Percentiles rank a stretch among this genome's conserved stretches.
These are phyloP conservation scores for Tipula unca DNA, from an alignment of 2,888 invertebrate species.

Conservation along the genomic window DNA sequence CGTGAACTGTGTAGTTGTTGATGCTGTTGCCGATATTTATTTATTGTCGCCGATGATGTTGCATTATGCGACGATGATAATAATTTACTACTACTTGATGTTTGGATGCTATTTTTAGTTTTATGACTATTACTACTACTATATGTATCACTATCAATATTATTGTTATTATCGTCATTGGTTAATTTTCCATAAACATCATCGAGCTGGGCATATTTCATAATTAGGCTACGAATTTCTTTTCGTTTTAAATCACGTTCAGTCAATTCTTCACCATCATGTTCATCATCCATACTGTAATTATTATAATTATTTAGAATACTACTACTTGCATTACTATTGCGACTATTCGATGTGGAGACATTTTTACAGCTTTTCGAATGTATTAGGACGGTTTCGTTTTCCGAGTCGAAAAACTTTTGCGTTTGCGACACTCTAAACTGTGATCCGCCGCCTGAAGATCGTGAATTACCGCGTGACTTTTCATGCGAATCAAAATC, in stretches of 20 bases:
- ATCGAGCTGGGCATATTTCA: constrained; percentile 66
- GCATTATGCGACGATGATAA: constrained; percentile 25
- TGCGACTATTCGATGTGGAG: constrained; percentile 38
- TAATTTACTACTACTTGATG: constrained; percentile 36
- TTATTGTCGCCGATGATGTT: neutral
- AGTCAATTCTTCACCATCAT: constrained; percentile 44
- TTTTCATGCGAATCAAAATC: neutral
- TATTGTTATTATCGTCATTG: constrained; percentile 20
- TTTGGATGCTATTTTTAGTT: constrained; percentile 43
- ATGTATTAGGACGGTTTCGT: constrained; percentile 38
- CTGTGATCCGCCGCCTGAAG: constrained; percentile 1
- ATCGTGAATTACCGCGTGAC: neutral
- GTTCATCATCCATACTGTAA: constrained; percentile 35
- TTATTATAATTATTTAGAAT: constrained; percentile 20
- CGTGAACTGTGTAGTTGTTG: constrained; percentile 42
- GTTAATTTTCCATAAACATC: constrained; percentile 24
- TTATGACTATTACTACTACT: constrained; percentile 33
- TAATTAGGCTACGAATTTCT: constrained; percentile 71
- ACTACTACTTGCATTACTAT: constrained; percentile 14
- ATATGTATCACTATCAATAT: constrained; percentile 25
- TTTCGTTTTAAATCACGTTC: constrained; percentile 74
- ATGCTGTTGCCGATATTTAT: constrained; percentile 37
- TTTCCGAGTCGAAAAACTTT: constrained; percentile 32
- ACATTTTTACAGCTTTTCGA: constrained; percentile 45
- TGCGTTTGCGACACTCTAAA: constrained; percentile 31